Percentiles rank a stretch among this genome's conserved stretches.
phyloP scores from a whole-genome alignment of 2,888 invertebrate genomes.

The Drosophila cyrtoloma region DNA sequence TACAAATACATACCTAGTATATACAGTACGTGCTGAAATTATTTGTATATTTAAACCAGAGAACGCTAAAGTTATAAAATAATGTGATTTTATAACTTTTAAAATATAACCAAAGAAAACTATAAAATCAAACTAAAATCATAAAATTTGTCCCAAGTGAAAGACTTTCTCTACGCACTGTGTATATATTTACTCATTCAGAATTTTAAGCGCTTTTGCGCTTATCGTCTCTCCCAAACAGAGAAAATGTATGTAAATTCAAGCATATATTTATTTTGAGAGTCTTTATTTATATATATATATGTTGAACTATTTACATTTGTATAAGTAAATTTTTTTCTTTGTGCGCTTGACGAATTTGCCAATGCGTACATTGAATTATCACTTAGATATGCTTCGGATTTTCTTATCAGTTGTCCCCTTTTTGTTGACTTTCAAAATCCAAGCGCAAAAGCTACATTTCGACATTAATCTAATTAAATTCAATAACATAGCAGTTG shows the following conservation, averaged over 20 bases:
- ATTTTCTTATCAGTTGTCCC: slow-evolving; percentile 38
- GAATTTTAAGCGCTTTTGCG: slow-evolving; percentile 9
- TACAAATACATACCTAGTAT: not conserved
- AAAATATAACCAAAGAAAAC: not conserved
- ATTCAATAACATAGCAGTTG: slow-evolving; percentile 3
- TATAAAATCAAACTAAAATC: not conserved
- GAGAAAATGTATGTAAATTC: slow-evolving; percentile 22
- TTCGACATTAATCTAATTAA: slow-evolving; percentile 22
- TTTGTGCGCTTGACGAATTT: slow-evolving; percentile 12
- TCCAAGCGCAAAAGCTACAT: slow-evolving; percentile 2
- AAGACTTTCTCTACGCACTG: slow-evolving; percentile 27
- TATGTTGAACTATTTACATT: not conserved
- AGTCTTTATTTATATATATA: slow-evolving; percentile 17
- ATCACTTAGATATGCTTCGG: slow-evolving; percentile 27
- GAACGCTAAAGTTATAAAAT: not conserved
- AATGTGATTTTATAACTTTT: not conserved
- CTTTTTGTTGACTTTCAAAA: slow-evolving; percentile 6
- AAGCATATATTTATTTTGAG: slow-evolving; percentile 13
- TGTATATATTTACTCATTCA: slow-evolving; percentile 19
- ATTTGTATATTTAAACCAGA: not conserved
- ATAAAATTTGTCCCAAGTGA: not conserved
- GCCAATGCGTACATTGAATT: slow-evolving; percentile 22
- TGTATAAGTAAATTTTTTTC: not conserved
- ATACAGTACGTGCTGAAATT: slow-evolving; percentile 12
- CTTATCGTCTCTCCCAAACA: slow-evolving; percentile 22